These are phyloP conservation scores for Oryctes rhinoceros DNA, from an alignment of 1,140 invertebrate species.

Conservation along the genomic window DNA sequence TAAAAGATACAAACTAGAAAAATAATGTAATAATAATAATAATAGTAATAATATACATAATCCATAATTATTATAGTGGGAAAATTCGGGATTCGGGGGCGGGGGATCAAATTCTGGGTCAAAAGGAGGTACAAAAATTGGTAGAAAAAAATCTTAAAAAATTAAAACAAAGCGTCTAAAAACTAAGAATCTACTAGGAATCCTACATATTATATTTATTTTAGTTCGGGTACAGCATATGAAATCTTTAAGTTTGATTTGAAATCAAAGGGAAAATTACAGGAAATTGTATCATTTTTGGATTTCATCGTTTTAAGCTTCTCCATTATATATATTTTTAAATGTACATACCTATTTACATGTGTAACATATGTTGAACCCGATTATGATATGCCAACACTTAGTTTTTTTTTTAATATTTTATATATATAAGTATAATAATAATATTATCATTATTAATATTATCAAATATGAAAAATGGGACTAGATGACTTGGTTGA, in stretches of 20 bases:
- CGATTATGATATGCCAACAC: conserved; percentile 56
- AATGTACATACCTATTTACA: conserved; percentile 11
- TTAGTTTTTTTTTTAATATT: conserved; percentile 49
- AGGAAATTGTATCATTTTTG: background rate
- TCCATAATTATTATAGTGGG: background rate
- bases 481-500: conserved; percentile 62
- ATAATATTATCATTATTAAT: conserved; percentile 34
- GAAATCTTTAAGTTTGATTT: background rate
- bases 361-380: conserved; percentile 47
- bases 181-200: conserved; percentile 44
- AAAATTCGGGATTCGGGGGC: background rate
- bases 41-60: conserved; percentile 2
- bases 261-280: background rate
- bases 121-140: conserved; percentile 7
- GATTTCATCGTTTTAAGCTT: background rate
- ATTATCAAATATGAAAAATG: conserved; percentile 46
- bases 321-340: background rate
- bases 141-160: conserved; percentile 48
- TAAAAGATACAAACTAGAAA: conserved; percentile 33
- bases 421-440: conserved; percentile 39
- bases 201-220: conserved; percentile 17
- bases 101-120: background rate
- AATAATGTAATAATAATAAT: conserved; percentile 49
- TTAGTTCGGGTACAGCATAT: conserved; percentile 29
- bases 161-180: conserved; percentile 56